A percentile compares a stretch with the other conserved stretches of the same genome.
Evolutionary conservation across 2,888 invertebrate species (phyloP).

Genomic region (Melitaea athalia): DNA sequence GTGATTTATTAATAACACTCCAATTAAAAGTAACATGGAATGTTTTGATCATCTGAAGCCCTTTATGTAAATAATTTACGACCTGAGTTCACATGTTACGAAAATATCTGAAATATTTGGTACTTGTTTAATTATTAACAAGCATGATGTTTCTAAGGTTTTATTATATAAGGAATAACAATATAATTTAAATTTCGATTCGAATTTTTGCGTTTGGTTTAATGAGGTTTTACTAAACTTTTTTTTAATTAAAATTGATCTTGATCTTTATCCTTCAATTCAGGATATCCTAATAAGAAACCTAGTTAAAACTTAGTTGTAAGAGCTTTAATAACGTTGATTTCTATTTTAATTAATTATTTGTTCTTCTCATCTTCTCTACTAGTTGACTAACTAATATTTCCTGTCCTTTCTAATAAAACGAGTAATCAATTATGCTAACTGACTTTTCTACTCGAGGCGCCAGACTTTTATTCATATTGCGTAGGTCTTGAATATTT

Average conservation of each 20-base stretch:
- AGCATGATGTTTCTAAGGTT: constrained; percentile 39
- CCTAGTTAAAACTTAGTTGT: no score
- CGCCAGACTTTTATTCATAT: constrained; percentile 45
- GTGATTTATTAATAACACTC: not conserved
- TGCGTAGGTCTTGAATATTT: constrained; percentile 16
- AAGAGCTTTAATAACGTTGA: no score
- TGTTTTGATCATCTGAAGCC: constrained; percentile 9
- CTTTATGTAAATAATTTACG: constrained; percentile 32
- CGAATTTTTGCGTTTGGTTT: no score
- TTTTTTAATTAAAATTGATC: no score
- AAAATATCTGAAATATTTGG: constrained; percentile 37
- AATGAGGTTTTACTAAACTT: no score
- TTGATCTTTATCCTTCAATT: no score
- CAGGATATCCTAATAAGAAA: no score
- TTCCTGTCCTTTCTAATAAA: constrained; percentile 44
- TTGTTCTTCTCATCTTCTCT: not conserved
- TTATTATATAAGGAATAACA: constrained; percentile 14
- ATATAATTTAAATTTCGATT: no score
- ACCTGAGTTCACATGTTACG: constrained; percentile 31
- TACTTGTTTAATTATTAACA: constrained; percentile 33
- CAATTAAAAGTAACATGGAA: constrained; percentile 3
- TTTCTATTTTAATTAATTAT: not conserved
- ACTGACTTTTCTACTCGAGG: constrained; percentile 60
- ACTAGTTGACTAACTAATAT: no score
- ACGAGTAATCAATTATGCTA: constrained; percentile 61